Conservation (phyloP, 1,140 invertebrate species). For the Chlorops oryzae region DNA sequence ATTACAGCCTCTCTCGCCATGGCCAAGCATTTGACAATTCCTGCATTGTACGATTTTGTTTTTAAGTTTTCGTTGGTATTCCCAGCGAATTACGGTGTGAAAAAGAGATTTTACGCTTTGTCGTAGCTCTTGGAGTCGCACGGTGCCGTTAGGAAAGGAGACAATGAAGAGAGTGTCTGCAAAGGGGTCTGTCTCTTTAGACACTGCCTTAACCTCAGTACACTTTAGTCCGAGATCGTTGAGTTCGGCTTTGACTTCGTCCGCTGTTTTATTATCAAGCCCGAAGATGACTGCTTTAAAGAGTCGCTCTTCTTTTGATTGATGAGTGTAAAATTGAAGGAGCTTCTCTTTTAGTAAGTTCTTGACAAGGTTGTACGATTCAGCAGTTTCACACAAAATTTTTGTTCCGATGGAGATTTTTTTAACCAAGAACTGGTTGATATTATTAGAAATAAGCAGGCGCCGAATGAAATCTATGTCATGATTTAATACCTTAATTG, state of each 20-base stretch:
- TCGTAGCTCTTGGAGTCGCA: not conserved
- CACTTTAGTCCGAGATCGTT: not conserved
- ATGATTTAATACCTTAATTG: not conserved
- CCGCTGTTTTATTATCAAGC: not conserved
- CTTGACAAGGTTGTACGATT: not conserved
- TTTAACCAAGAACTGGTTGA: too few species aligned
- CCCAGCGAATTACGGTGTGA: not conserved
- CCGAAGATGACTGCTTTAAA: not conserved
- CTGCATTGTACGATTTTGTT: slow-evolving; percentile 3
- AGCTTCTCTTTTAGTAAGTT: not conserved
- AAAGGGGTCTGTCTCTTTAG: not conserved
- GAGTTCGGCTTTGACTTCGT: not conserved
- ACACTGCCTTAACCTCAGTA: not conserved
- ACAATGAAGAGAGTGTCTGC: not conserved
- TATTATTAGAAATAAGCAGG: not conserved
- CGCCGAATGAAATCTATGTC: not conserved
- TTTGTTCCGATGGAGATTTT: not conserved
- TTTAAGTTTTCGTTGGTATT: slow-evolving; percentile 2
- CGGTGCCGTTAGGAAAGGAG: not conserved
- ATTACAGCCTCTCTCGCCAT: not conserved
- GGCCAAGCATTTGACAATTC: slow-evolving; percentile 6
- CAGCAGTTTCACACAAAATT: not conserved
- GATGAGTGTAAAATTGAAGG: not conserved
- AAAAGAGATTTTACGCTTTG: not conserved
- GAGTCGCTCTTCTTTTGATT: not conserved